Base-by-base conservation (phyloP, 2,888 invertebrate genomes). In the Rhogogaster chlorosoma region DNA sequence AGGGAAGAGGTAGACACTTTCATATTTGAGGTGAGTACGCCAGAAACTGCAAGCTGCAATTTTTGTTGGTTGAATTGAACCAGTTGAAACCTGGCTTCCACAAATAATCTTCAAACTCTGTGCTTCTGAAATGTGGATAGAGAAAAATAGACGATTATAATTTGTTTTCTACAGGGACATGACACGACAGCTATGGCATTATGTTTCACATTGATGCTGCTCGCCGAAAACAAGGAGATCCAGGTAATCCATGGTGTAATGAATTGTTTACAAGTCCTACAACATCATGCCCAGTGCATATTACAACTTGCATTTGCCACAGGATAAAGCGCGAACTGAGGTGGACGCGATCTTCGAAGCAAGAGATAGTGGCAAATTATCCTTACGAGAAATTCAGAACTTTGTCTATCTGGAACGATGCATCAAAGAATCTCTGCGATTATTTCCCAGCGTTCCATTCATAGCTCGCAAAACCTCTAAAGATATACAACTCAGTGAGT, bases 331-430 rank as follows among this genome's bases (percentile, higher is more conserved):
- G 0, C 87, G 91, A 73, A 71, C 70, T 18, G 91, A 91, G 85
- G 86, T 90, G 5, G 93, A 92, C 1, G 93, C 93, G 53, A 94
- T 95, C 0, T 89, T 94, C 0, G 91, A 94, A 84, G 95, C 95
- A 90, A 89, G 95, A 82, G 93, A 94, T 15, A 90, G 91, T n/a
- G 94, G 92, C 0, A 94, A 95, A 6, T 90, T 94, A 0, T 94
- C 95, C 0, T 94, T 94, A 3, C 94, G 95, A 61, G 95, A 95
- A 87, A 92, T 96, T 18, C 92, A 95, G 86, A 94, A 95, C 84
- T 95, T 96, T 95, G 94, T 95, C 84, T 96, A 96, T 89, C 93
- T 96, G 86, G 96, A 96, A 87, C 95, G 95, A 88, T 96, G 96
- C 88, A 95, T 97, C 73, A 96, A 96, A 90, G 96, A 96, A 90